phyloP scores from a whole-genome alignment of 2,888 invertebrate genomes.

The Ryuthela nishihirai region DNA sequence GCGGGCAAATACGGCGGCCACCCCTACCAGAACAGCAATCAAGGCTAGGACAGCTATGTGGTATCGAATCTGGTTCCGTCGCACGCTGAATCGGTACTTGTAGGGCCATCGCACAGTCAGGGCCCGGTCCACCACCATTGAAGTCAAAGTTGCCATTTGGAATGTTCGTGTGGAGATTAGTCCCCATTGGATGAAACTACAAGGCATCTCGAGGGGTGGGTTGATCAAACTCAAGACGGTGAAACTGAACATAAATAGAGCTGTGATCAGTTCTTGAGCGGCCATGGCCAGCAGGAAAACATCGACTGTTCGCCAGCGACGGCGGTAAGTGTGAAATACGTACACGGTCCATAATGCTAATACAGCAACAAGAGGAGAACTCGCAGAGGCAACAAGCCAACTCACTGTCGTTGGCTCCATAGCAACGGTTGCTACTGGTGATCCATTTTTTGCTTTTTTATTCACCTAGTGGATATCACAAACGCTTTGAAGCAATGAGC shows the following conservation, averaged over 20 bases:
- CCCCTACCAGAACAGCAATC: slow-evolving; percentile 56
- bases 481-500: too few relatives aligned
- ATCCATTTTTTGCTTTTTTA: too few relatives aligned
- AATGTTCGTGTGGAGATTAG: slow-evolving; percentile 56
- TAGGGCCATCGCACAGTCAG: slow-evolving; percentile 50
- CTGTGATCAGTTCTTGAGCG: slow-evolving; percentile 45
- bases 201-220: slow-evolving; percentile 43
- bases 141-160: slow-evolving; percentile 56
- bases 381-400: slow-evolving; percentile 50
- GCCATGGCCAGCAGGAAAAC: slow-evolving; percentile 55
- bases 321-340: slow-evolving; percentile 56
- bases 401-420: slow-evolving; percentile 44
- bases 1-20: slow-evolving; percentile 56
- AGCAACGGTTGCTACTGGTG: too few relatives aligned
- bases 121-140: slow-evolving; percentile 55
- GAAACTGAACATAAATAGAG: slow-evolving; percentile 40
- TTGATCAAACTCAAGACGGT: slow-evolving; percentile 39
- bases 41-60: slow-evolving; percentile 57
- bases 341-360: slow-evolving; percentile 50
- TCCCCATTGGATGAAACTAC: slow-evolving; percentile 55
- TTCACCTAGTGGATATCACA: too few relatives aligned
- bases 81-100: slow-evolving; percentile 46
- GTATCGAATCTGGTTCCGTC: slow-evolving; percentile 52
- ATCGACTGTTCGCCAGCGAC: slow-evolving; percentile 57
- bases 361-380: slow-evolving; percentile 54